A percentile compares a stretch with the other conserved stretches of the same genome.
Evolutionary conservation across 2,888 invertebrate species (phyloP).

Genomic region (Protodeltote pygarga): DNA sequence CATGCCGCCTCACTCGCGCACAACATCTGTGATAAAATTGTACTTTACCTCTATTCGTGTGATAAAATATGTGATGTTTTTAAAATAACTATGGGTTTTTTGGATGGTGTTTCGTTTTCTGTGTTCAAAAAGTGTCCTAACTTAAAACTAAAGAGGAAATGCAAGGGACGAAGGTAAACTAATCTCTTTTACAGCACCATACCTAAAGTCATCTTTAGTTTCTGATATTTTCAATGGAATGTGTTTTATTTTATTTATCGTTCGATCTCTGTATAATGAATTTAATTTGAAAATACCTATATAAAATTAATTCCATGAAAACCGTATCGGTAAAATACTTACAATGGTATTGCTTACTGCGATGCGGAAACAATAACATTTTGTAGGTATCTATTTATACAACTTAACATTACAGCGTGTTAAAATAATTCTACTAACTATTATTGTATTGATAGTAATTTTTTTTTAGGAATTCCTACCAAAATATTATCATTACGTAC

Average conservation of each 20-base stretch:
- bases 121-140: slow-evolving; percentile 81
- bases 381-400: too few species aligned
- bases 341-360: too few species aligned
- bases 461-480: too few species aligned
- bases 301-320: too few species aligned
- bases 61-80: slow-evolving; percentile 67
- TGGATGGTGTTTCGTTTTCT: slow-evolving; percentile 72
- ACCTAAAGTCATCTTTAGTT: not conserved
- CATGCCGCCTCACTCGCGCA: slow-evolving; percentile 63
- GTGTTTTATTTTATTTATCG: too few species aligned
- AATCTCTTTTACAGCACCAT: slow-evolving; percentile 5
- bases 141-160: slow-evolving; percentile 67
- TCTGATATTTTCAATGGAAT: not conserved
- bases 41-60: slow-evolving; percentile 50
- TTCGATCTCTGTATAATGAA: too few species aligned
- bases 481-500: not conserved
- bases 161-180: slow-evolving; percentile 63
- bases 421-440: too few species aligned
- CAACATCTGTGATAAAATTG: slow-evolving; percentile 62
- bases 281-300: too few species aligned
- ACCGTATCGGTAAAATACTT: too few species aligned
- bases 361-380: too few species aligned
- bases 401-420: too few species aligned
- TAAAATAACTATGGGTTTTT: slow-evolving; percentile 69
- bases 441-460: too few species aligned